A percentile compares a stretch with the other conserved stretches of the same genome.
Evolutionary conservation across 1,140 invertebrate genomes (phyloP).

Genomic region (Lucilia cuprina): DNA sequence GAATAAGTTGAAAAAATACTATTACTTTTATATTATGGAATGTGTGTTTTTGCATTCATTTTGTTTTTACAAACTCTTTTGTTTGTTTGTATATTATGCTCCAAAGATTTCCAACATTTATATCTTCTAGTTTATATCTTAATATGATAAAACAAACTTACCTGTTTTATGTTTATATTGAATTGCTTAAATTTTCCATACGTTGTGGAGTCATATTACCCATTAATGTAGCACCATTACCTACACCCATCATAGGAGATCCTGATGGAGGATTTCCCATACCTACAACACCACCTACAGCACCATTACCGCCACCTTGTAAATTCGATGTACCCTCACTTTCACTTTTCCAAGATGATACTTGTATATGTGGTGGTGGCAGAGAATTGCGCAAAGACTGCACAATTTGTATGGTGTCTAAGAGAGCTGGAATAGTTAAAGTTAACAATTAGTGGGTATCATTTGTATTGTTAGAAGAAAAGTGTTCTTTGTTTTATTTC

Average conservation of each 20-base stretch:
- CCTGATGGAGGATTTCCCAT: slow-evolving; percentile 9
- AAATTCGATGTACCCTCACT: slow-evolving; percentile 47
- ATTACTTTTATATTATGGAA: not conserved
- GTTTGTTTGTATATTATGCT: not conserved
- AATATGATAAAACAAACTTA: not conserved
- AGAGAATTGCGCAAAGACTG: slow-evolving; percentile 82
- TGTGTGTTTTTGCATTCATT: not conserved
- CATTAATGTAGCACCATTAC: slow-evolving; percentile 25
- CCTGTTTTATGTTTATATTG: not conserved
- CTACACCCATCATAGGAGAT: not conserved
- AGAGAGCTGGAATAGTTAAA: slow-evolving; percentile 67
- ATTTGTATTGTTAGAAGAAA: not conserved
- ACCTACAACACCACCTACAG: slow-evolving; percentile 41
- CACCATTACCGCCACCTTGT: slow-evolving; percentile 37
- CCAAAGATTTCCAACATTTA: not conserved
- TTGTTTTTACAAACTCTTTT: not conserved
- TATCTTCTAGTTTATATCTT: not conserved
- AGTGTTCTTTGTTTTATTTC: too few species aligned
- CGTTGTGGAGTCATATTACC: slow-evolving; percentile 26
- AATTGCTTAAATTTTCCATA: slow-evolving; percentile 41
- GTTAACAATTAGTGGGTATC: too few species aligned
- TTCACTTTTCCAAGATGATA: slow-evolving; percentile 87
- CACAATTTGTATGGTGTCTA: slow-evolving; percentile 85
- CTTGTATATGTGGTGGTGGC: slow-evolving; percentile 83
- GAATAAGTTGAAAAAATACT: not conserved